Evolutionary conservation across 2,888 invertebrate species (phyloP).

Genomic region (Antheraea yamamai): DNA sequence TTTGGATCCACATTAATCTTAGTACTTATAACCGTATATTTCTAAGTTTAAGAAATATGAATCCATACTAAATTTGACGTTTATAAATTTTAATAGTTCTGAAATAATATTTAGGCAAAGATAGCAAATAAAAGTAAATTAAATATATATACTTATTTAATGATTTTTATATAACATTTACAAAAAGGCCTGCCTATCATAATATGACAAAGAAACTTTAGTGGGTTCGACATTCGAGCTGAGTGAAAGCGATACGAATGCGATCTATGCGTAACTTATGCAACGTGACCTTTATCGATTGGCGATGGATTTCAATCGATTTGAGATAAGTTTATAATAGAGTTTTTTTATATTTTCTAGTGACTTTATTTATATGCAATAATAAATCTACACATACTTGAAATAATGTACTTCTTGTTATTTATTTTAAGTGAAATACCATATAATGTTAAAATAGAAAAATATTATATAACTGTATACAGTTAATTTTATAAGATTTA

Average conservation of each 20-base stretch:
- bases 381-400: too few species aligned
- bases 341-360: too few species aligned
- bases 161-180: neutral
- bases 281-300: slow-evolving; percentile 2
- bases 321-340: neutral
- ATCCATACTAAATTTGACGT: too few species aligned
- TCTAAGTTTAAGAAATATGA: too few species aligned
- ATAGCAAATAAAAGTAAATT: neutral
- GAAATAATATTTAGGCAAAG: too few species aligned
- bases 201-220: neutral
- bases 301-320: neutral
- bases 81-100: neutral
- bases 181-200: neutral
- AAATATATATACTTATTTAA: neutral
- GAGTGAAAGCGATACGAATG: slow-evolving; percentile 5
- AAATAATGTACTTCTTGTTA: too few species aligned
- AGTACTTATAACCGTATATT: too few species aligned
- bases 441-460: too few species aligned
- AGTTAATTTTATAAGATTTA: too few species aligned
- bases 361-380: too few species aligned
- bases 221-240: neutral
- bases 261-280: slow-evolving; percentile 2
- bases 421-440: too few species aligned
- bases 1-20: neutral
- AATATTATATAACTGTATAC: too few species aligned